phyloP scores from a whole-genome alignment of 2,113 vertebrate genomes.

The Irena cyanogastra region DNA sequence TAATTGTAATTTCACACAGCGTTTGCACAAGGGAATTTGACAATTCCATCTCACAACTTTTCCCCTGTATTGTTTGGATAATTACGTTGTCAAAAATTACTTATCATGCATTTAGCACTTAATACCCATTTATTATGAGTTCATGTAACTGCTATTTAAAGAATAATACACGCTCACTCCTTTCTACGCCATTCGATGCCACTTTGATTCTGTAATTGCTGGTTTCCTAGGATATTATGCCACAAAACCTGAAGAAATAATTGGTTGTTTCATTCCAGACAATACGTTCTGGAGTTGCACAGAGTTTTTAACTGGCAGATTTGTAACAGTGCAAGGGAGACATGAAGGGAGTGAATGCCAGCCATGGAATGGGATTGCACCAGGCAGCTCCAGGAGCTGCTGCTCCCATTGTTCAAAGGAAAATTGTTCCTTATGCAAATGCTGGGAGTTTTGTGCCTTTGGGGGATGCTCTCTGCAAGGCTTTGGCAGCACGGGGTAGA shows the following conservation, averaged over 20 bases:
- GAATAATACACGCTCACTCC: slow-evolving; percentile 75
- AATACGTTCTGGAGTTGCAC: slow-evolving; percentile 71
- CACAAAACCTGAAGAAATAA: slow-evolving; percentile 82
- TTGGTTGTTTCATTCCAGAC: slow-evolving; percentile 79
- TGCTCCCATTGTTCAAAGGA: not conserved
- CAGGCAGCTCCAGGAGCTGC: not conserved
- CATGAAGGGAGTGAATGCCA: slow-evolving; percentile 14
- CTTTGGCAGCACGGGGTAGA: not conserved
- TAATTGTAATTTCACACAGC: not conserved
- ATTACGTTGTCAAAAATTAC: slow-evolving; percentile 80
- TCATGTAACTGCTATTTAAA: slow-evolving; percentile 82
- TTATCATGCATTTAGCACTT: slow-evolving; percentile 79
- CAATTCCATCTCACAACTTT: slow-evolving; percentile 62
- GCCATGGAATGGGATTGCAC: not conserved
- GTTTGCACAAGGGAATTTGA: slow-evolving; percentile 49
- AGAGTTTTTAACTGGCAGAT: slow-evolving; percentile 70
- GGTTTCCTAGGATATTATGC: slow-evolving; percentile 83
- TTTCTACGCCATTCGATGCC: slow-evolving; percentile 72
- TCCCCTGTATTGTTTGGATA: slow-evolving; percentile 74
- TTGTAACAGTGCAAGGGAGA: slow-evolving; percentile 53
- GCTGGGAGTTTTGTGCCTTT: not conserved
- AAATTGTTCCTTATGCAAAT: not conserved
- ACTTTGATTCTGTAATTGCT: slow-evolving; percentile 80
- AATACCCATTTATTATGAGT: slow-evolving; percentile 81
- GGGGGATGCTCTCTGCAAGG: not conserved